Evolutionary conservation across 1,140 invertebrate species (phyloP), one percentile per base, ranked within the genome.

Genomic region (Planococcus citri): DNA sequence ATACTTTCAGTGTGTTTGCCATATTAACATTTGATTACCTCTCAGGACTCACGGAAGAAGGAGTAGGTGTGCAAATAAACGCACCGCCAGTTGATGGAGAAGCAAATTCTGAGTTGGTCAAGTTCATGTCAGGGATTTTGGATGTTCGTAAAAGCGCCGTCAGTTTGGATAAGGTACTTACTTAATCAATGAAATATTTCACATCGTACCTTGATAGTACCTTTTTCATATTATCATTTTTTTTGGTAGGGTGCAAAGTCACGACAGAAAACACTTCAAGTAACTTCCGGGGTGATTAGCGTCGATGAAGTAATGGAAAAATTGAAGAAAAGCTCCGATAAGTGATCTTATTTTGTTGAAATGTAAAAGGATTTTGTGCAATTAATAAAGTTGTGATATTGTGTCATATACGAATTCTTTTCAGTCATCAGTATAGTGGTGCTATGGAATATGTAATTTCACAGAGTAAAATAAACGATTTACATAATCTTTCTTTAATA

Each of bases 41-140:
- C 70, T 2, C 71, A 82, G 81, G 80, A 72, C 78, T 83, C 70
- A 75, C 75, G 25, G 75, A 77, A 1, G 81, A 82, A 72, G 80
- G 78, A 24, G 79, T 88, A 14, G 82, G 86, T 29, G 80, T 91
- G 51, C 87, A 89, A 76, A 89, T 91, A 73, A 82, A 83, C 70
- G 88, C 89, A 2, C 88, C 88, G 27, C 88, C 89, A 1, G 83
- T 86, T 3, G 89, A 91, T 75, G 89, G 89, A 2, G 87, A 89
- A 79, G 89, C 89, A 6, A 91, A 91, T 74, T 81, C 83, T 38
- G 88, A 89, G 76, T 80, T 91, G 9, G 77, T 90, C 0, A 87
- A 87, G 78, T 91, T 84, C 75, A 76, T 91, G 17, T 80, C 88
- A 0, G 82, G 83, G 72, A 75, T 89, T 27, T 77, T 91, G 10